These are phyloP conservation scores for Phataginus tricuspis DNA, from an alignment of 2,797 vertebrate species.

Conservation along the genomic window DNA sequence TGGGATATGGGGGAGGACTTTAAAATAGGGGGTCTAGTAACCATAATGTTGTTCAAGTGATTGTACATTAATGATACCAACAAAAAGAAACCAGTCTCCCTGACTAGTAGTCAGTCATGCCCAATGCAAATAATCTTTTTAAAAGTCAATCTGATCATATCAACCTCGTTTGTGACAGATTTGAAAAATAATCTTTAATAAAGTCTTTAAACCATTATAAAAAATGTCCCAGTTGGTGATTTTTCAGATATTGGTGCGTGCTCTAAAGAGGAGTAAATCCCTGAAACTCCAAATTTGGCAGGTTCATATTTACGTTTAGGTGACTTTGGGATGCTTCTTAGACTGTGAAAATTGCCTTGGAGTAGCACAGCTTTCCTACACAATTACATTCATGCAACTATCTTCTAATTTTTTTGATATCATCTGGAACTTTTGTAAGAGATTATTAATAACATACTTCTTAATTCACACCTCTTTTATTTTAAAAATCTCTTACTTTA, in stretches of 20 bases:
- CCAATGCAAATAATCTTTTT: not conserved
- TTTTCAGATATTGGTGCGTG: not conserved
- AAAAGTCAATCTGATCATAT: not conserved
- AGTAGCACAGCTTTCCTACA: not conserved
- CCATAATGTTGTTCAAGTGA: no score
- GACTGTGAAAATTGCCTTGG: not conserved
- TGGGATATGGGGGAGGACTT: no score
- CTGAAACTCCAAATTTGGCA: not conserved
- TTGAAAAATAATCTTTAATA: not conserved
- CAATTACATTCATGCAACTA: not conserved
- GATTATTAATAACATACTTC: not conserved
- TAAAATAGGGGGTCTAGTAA: no score
- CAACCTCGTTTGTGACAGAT: not conserved
- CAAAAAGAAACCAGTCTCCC: not conserved
- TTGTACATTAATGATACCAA: no score
- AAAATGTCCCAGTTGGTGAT: not conserved
- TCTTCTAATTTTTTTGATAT: not conserved
- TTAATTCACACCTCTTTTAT: not conserved
- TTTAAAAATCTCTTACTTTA: not conserved
- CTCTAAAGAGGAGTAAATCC: not conserved
- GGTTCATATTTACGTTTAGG: not conserved
- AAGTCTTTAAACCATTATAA: not conserved
- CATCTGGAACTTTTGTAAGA: not conserved
- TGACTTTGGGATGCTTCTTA: not conserved
- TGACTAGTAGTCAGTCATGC: not conserved